Evolutionary conservation across 2,888 invertebrate species (phyloP).

Genomic region (Lepidonotus clava): DNA sequence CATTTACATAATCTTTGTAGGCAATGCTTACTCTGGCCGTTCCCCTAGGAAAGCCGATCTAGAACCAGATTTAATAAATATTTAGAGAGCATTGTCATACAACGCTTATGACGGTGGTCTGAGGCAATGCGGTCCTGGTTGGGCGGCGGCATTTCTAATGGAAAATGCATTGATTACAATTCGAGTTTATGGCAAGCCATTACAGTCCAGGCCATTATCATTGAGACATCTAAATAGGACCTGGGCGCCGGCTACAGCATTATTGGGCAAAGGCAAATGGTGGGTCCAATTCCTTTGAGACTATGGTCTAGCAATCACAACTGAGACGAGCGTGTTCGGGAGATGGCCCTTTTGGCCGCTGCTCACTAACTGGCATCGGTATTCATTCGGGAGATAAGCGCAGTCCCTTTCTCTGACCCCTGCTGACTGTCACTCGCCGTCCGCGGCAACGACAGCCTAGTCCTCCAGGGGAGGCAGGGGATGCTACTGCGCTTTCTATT

Average conservation of each 20-base stretch:
- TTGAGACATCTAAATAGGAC: constrained; percentile 36
- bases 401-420: neutral
- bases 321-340: neutral
- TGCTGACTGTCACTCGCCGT: neutral
- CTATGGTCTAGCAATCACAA: constrained; percentile 35
- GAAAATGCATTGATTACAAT: constrained; percentile 21
- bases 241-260: neutral
- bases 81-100: neutral
- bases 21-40: no score
- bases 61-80: no score
- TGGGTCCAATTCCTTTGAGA: neutral
- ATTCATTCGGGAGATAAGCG: neutral
- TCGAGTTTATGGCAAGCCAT: constrained; percentile 19
- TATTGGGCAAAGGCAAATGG: constrained; percentile 33
- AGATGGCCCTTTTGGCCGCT: constrained; percentile 4
- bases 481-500: no score
- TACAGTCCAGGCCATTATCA: neutral
- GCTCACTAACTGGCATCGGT: neutral
- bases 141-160: neutral
- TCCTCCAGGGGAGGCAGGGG: neutral
- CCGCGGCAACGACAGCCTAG: neutral
- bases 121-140: neutral
- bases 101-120: neutral
- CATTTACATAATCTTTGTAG: neutral
- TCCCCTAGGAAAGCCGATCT: no score